Evolutionary conservation across 2,888 invertebrate species (phyloP).

Genomic region (Gymnoscelis rufifasciata): DNA sequence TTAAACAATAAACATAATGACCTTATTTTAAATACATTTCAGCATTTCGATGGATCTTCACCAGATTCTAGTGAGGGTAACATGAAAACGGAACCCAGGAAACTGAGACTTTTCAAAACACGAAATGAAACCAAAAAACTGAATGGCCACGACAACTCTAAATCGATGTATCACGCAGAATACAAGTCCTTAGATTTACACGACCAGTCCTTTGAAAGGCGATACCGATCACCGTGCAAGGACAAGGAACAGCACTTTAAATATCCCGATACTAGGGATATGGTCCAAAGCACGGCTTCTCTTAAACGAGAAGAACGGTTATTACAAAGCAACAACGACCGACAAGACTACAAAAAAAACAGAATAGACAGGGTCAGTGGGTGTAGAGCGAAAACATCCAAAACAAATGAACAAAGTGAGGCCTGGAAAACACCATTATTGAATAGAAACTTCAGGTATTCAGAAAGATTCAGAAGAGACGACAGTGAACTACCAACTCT

Average conservation of each 20-base stretch:
- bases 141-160: constrained; percentile 53
- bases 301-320: constrained; percentile 70
- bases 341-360: constrained; percentile 68
- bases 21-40: constrained; percentile 22
- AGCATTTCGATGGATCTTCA: constrained; percentile 76
- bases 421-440: constrained; percentile 71
- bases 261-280: constrained; percentile 64
- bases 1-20: background rate
- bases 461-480: constrained; percentile 70
- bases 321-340: constrained; percentile 55
- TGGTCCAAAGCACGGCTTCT: constrained; percentile 62
- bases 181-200: constrained; percentile 61
- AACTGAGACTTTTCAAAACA: constrained; percentile 85
- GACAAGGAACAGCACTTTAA: constrained; percentile 67
- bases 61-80: constrained; percentile 80
- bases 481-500: constrained; percentile 55
- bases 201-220: constrained; percentile 61
- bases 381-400: constrained; percentile 69
- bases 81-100: constrained; percentile 71
- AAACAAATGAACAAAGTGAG: constrained; percentile 63
- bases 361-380: constrained; percentile 71
- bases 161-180: constrained; percentile 56
- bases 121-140: constrained; percentile 84
- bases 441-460: constrained; percentile 70
- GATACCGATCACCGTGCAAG: constrained; percentile 66